Evolutionary conservation across 2,888 invertebrate genomes (phyloP).

Genomic region (Lithophane ornitopus): DNA sequence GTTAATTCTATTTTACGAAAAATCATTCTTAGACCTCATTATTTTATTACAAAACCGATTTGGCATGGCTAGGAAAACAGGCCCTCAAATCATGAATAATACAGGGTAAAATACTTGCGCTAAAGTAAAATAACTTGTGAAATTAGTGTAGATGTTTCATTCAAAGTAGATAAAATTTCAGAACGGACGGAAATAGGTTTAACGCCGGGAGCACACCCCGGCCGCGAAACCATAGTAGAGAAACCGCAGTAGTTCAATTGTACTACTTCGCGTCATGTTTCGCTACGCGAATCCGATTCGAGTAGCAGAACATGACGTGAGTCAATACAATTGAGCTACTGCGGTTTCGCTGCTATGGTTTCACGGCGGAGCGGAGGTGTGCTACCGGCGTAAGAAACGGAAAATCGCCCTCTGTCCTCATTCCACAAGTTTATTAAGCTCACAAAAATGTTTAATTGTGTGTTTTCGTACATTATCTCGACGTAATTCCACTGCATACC

Average conservation of each 20-base stretch:
- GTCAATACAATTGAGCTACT: too few species aligned
- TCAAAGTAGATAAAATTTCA: constrained; percentile 32
- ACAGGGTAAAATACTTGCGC: neutral
- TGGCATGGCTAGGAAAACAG: neutral
- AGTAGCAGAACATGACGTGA: too few species aligned
- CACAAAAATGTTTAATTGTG: constrained; percentile 37
- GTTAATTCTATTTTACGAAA: neutral
- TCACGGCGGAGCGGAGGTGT: too few species aligned
- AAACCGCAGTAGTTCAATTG: too few species aligned
- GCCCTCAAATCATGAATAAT: neutral
- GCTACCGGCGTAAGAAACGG: constrained; percentile 29
- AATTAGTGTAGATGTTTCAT: constrained; percentile 22
- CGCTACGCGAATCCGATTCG: too few species aligned
- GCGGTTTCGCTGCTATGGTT: too few species aligned
- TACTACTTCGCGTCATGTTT: too few species aligned
- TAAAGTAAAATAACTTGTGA: constrained; percentile 12
- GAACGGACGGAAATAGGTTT: constrained; percentile 41
- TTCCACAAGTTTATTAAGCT: constrained; percentile 42
- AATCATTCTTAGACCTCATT: neutral
- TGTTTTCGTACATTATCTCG: constrained; percentile 15
- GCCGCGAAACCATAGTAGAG: too few species aligned
- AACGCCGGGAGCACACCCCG: too few species aligned
- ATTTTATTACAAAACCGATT: neutral
- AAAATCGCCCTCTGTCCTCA: constrained; percentile 48
- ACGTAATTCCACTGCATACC: neutral